These are phyloP conservation scores for Cyclophora albipunctata DNA, from an alignment of 2,888 invertebrate genomes.

Conservation along the genomic window DNA sequence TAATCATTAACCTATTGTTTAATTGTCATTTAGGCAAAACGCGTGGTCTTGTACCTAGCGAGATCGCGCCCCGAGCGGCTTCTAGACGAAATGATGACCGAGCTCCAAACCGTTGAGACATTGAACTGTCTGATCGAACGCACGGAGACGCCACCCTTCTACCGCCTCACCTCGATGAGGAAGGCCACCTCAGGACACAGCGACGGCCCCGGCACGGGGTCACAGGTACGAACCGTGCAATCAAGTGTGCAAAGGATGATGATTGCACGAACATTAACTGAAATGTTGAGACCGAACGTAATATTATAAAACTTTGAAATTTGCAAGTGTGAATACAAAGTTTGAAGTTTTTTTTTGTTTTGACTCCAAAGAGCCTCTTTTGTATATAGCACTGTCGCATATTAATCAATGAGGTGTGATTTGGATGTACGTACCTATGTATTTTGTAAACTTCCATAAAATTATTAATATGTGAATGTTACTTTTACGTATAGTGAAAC, in stretches of 20 bases:
- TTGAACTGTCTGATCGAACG: conserved; percentile 96
- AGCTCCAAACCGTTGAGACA: conserved; percentile 97
- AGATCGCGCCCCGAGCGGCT: conserved; percentile 93
- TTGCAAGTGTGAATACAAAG: conserved; percentile 32
- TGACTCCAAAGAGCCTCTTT: too few relatives aligned
- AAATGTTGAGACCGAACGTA: too few relatives aligned
- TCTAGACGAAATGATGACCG: conserved; percentile 97
- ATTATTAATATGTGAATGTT: too few relatives aligned
- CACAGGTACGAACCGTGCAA: conserved; percentile 50
- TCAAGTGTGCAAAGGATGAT: too few relatives aligned
- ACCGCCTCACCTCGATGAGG: conserved; percentile 92
- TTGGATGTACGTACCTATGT: too few relatives aligned
- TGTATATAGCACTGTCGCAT: too few relatives aligned
- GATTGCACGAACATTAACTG: too few relatives aligned
- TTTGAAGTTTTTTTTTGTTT: conserved; percentile 12
- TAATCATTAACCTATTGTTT: too few relatives aligned
- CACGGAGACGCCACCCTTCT: conserved; percentile 98
- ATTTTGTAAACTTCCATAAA: too few relatives aligned
- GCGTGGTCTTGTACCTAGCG: conserved; percentile 94
- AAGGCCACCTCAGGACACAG: conserved; percentile 85
- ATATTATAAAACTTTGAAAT: conserved; percentile 30
- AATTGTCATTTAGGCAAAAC: conserved; percentile 83
- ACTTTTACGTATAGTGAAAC: too few relatives aligned
- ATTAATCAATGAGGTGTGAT: too few relatives aligned
- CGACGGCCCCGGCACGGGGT: conserved; percentile 62